These are phyloP conservation scores for Oenanthe oenanthe DNA, from an alignment of 2,113 vertebrate species.

Conservation along the genomic window DNA sequence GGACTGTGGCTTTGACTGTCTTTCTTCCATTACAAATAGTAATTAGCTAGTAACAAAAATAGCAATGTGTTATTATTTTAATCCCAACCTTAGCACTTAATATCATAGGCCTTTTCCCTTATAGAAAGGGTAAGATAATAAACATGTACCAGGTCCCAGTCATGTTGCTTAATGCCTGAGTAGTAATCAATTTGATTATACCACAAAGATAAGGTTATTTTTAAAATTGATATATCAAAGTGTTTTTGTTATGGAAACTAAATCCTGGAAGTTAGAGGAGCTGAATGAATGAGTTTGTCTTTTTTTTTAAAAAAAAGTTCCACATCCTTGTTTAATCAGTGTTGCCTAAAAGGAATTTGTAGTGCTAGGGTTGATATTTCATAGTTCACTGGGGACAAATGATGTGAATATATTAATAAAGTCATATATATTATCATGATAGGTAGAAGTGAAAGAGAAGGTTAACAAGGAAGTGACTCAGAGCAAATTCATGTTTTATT, in stretches of 20 bases:
- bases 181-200: not conserved
- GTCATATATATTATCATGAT: not conserved
- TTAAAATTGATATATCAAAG: not conserved
- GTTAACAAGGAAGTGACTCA: not conserved
- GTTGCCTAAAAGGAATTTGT: not conserved
- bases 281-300: not conserved
- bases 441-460: not conserved
- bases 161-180: not conserved
- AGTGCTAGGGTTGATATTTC: not conserved
- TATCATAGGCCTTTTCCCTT: not conserved
- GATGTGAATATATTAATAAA: not conserved
- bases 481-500: not conserved
- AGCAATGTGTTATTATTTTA: not conserved
- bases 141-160: not conserved
- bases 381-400: not conserved
- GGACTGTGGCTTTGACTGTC: not conserved
- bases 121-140: not conserved
- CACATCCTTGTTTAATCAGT: not conserved
- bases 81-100: not conserved
- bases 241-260: not conserved
- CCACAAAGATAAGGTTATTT: not conserved
- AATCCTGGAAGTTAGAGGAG: not conserved
- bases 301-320: not conserved
- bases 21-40: not conserved
- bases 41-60: not conserved